Base-by-base conservation (phyloP, 2,888 invertebrate genomes). In the Phytoseiulus persimilis region DNA sequence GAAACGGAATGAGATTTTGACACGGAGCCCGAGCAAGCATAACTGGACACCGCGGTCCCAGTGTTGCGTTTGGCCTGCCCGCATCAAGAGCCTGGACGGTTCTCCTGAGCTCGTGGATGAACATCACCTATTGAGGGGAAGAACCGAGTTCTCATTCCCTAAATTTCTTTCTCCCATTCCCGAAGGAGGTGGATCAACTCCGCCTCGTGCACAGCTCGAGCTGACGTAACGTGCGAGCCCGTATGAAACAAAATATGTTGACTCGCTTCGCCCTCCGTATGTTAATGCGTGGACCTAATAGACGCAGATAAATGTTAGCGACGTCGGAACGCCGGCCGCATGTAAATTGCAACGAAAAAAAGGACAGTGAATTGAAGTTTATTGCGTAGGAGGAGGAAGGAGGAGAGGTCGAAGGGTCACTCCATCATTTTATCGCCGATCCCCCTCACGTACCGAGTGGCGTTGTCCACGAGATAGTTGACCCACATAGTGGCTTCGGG, bases 401-500 rank as follows among this genome's bases (percentile, higher is more conserved):
- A 65, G 65, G 28, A 65, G 14, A 65, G 65, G 65, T 65, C 65
- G 65, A 65, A 65, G 65, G 65, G 65, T 65, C 65, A 65, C 65
- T 65, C 18, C 65, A 65, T 65, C 65, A 65, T 65, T 65, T 65
- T 65, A 65, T 65, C 65, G 28, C 65, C 65, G 65, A 65, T 65
- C 65, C 65, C 65, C 65, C 65, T 65, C 65, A 65, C 65, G 65
- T 65, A 65, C 65, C 65, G 65, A 28, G 65, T 65, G 28, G 65
- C 65, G 65, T 65, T 65, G 65, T 65, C 65, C 65, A 65, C 65
- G 65, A 65, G 65, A 65, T 65, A 65, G 65, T 65, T 65, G 65
- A 65, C 65, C 65, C 65, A 65, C 65, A 65, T 65, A 65, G 23
- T 65, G 65, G 65, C 28, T 65, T 65, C 18, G 18, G 65, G 28